Evolutionary conservation across 2,797 vertebrate genomes (phyloP), one percentile per base, ranked within the genome.

Genomic region (Acrossocheilus fasciatus): DNA sequence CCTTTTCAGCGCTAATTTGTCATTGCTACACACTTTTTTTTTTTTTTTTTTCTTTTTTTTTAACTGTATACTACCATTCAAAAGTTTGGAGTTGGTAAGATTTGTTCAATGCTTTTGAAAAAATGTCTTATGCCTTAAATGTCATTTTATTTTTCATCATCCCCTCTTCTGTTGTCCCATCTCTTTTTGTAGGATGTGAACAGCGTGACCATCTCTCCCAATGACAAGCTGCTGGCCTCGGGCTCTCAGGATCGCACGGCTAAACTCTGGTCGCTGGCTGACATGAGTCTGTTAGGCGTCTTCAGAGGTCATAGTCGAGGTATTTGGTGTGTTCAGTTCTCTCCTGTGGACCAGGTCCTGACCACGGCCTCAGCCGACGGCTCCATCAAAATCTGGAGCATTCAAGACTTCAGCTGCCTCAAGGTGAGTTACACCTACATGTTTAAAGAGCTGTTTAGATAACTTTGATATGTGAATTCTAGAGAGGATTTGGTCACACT

Each of bases 311-410:
- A 99, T 91, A 96, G 94, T 0, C 96, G 98, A 0, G 98, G 98
- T 0, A 81, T 99, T 87, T 99, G 98, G 98, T 96, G 96, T 0
- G 96, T 99, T 84, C 96, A 97, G 92, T 99, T 99, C 94, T 99
- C 98, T 0, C 97, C 98, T 0, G 93, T 96, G 84, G 98, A 99
- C 92, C 98, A 99, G 91, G 93, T 99, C 83, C 72, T 99, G 91
- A 97, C 96, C 87, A 96, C 97, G 0, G 96, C 97, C 57, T 99
- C 98, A 0, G 98, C 98, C 0, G 98, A 99, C 0, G 97, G 98
- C 20, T 95, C 96, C 7, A 59, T 97, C 83, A 98, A 97, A 89
- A 95, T 99, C 7, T 99, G 98, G 98, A 94, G 96, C 10, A 94
- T 99, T 47, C 96, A 97, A 20, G 98, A 99, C 91, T 98, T 98